Evolutionary conservation across 1,140 invertebrate species (phyloP).

Genomic region (Mesaphorura yosii): DNA sequence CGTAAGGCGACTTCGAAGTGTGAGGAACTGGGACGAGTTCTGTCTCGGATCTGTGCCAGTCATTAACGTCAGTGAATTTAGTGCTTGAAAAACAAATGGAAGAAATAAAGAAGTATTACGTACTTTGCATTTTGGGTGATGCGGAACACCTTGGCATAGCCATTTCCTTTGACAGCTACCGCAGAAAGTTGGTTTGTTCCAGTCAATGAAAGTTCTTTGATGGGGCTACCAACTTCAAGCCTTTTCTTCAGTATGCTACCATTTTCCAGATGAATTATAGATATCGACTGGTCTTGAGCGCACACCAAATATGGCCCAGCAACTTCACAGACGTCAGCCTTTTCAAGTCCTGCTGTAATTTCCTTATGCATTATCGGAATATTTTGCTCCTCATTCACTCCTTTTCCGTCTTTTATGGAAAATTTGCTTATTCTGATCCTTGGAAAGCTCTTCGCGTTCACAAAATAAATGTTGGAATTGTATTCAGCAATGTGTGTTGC

Average conservation of each 20-base stretch:
- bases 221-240: conserved; percentile 6
- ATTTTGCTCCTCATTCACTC: not conserved
- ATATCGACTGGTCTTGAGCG: conserved; percentile 6
- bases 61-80: conserved; percentile 2
- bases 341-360: not conserved
- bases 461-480: conserved; percentile 15
- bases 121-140: conserved; percentile 21
- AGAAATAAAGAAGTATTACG: not conserved
- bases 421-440: not conserved
- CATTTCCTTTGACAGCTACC: conserved; percentile 14
- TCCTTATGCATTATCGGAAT: too few species aligned
- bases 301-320: conserved; percentile 20
- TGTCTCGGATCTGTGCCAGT: conserved; percentile 18
- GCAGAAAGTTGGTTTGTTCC: conserved; percentile 4
- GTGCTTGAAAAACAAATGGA: not conserved
- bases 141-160: conserved; percentile 5
- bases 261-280: conserved; percentile 15
- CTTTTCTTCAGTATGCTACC: conserved; percentile 6
- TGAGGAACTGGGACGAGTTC: conserved; percentile 17
- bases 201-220: conserved; percentile 5
- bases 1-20: not conserved
- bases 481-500: conserved; percentile 10
- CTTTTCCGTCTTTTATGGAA: not conserved
- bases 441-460: conserved; percentile 2
- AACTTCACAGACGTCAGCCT: conserved; percentile 9